These are phyloP conservation scores for Camponotus fellah DNA, from an alignment of 2,888 invertebrate species.

Conservation along the genomic window DNA sequence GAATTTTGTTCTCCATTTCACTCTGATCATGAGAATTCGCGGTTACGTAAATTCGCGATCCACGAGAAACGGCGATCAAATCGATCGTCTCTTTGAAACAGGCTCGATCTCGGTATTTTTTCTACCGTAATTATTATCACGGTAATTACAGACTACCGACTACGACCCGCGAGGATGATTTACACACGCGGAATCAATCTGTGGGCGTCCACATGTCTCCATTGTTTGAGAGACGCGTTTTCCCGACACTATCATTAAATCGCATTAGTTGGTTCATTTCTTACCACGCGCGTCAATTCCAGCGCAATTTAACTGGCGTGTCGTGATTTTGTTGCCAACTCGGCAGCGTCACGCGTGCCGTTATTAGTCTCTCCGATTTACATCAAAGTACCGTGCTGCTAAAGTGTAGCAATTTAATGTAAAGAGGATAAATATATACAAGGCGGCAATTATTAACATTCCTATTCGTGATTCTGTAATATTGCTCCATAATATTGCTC, in stretches of 20 bases:
- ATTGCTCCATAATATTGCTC: not conserved
- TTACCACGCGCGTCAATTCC: conserved; percentile 13
- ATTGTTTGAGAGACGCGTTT: conserved; percentile 17
- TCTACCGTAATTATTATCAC: conserved; percentile 22
- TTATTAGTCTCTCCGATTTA: conserved; percentile 39
- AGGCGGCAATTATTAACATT: not conserved
- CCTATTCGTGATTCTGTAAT: not conserved
- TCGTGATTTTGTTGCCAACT: conserved; percentile 17
- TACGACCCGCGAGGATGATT: not conserved
- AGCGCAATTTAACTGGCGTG: conserved; percentile 18
- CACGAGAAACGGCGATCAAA: conserved; percentile 26
- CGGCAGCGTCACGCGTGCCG: not conserved
- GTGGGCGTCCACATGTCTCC: conserved; percentile 15
- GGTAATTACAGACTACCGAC: conserved; percentile 58
- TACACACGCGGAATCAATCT: conserved; percentile 16
- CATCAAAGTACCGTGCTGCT: not conserved
- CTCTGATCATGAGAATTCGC: not conserved
- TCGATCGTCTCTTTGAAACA: not conserved
- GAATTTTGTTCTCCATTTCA: not conserved
- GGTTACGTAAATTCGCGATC: conserved; percentile 52
- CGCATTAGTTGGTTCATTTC: conserved; percentile 22
- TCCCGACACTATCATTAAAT: conserved; percentile 28
- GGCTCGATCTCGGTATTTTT: conserved; percentile 34
- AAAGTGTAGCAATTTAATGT: conserved; percentile 3
- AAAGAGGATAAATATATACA: not conserved